These are phyloP conservation scores for Anomalospiza imberbis DNA, from an alignment of 2,797 vertebrate genomes.

Conservation along the genomic window DNA sequence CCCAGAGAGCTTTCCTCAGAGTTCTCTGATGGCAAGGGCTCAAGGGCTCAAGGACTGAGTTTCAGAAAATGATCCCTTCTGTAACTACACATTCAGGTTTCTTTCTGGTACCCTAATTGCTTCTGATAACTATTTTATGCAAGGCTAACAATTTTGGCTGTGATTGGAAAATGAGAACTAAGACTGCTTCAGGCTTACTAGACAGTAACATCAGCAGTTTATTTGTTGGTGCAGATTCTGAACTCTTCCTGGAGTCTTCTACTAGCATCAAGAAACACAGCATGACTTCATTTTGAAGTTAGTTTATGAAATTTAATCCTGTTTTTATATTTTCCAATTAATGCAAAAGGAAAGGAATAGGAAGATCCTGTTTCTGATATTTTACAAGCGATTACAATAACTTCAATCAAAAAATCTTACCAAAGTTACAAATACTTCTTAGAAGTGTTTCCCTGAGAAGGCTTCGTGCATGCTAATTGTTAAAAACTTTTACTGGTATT, in stretches of 20 bases:
- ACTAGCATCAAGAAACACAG: neutral
- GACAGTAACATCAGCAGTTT: neutral
- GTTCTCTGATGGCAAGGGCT: neutral
- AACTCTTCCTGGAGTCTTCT: neutral
- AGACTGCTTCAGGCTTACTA: neutral
- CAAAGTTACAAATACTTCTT: neutral
- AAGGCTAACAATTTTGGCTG: neutral
- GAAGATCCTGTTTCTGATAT: neutral
- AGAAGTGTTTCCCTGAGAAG: neutral
- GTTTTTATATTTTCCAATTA: neutral
- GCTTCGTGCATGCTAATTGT: neutral
- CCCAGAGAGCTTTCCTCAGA: neutral
- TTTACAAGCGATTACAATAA: neutral
- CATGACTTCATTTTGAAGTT: neutral
- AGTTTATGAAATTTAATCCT: neutral
- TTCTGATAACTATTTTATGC: slow-evolving; percentile 12
- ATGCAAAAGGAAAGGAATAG: neutral
- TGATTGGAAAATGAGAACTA: neutral
- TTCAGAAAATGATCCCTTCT: neutral
- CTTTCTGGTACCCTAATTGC: neutral
- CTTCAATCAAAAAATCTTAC: neutral
- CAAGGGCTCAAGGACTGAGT: neutral
- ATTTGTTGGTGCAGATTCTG: neutral
- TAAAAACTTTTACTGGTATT: neutral
- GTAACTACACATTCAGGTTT: neutral